Percentiles rank a stretch among this genome's conserved stretches.
Evolutionary conservation across 2,113 vertebrate species (phyloP).

Genomic region (Platichthys stellatus): DNA sequence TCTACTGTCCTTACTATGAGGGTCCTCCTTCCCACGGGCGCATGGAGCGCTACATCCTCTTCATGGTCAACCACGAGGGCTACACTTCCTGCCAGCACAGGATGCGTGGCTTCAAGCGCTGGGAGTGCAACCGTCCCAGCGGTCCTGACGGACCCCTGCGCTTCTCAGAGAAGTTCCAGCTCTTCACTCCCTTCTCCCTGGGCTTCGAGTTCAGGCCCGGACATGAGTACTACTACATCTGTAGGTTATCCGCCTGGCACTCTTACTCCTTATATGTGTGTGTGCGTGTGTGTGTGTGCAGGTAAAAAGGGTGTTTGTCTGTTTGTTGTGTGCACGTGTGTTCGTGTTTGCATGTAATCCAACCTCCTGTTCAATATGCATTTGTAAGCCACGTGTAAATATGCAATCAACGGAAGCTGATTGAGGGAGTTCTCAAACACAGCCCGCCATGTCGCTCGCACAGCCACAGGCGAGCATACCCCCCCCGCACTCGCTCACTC

Average conservation of each 20-base stretch:
- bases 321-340: conserved; percentile 1
- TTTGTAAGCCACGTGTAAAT: conserved; percentile 69
- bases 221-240: conserved; percentile 97
- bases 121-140: conserved; percentile 95
- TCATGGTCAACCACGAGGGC: conserved; percentile 95
- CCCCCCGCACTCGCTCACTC: neutral
- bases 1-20: conserved; percentile 96
- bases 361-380: conserved; percentile 49
- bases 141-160: conserved; percentile 92
- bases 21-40: conserved; percentile 86
- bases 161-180: conserved; percentile 98
- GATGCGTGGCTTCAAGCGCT: conserved; percentile 95
- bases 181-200: conserved; percentile 97
- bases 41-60: conserved; percentile 94
- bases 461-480: conserved; percentile 22
- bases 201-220: conserved; percentile 97
- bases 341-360: neutral
- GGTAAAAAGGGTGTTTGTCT: conserved; percentile 4
- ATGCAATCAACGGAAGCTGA: conserved; percentile 68
- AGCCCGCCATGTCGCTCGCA: neutral
- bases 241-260: conserved; percentile 81
- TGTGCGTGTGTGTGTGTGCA: conserved; percentile 1
- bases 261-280: neutral
- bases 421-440: conserved; percentile 59
- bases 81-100: conserved; percentile 93